phyloP scores from a whole-genome alignment of 1,140 invertebrate species.

The Acromyrmex charruanus region DNA sequence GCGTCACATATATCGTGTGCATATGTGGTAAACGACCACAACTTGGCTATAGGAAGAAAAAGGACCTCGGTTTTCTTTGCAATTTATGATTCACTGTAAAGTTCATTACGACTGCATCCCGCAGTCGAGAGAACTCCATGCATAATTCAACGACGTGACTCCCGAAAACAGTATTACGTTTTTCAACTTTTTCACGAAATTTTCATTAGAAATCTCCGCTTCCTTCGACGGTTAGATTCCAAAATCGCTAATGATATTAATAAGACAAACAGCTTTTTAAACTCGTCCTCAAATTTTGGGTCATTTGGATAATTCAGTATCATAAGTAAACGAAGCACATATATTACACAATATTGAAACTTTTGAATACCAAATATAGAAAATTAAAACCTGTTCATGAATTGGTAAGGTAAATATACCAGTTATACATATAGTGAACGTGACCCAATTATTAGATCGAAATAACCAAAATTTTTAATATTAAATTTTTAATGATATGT shows the following conservation, averaged over 20 bases:
- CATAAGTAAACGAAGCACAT: background rate
- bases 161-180: constrained; percentile 10
- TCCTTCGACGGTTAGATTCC: background rate
- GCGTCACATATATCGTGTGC: background rate
- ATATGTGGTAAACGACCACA: background rate
- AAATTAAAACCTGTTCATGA: no score
- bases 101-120: constrained; percentile 30
- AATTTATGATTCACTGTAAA: constrained; percentile 37
- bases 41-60: constrained; percentile 11
- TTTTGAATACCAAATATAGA: no score
- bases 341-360: background rate
- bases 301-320: background rate
- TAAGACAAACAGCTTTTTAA: background rate
- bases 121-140: constrained; percentile 4
- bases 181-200: constrained; percentile 28
- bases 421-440: no score
- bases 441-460: no score
- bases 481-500: no score
- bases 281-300: background rate
- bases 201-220: background rate
- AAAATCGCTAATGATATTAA: background rate
- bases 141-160: constrained; percentile 26
- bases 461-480: no score
- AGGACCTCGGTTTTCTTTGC: constrained; percentile 18
- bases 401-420: no score